These are phyloP conservation scores for Denticeps clupeoides DNA, from an alignment of 2,797 vertebrate species.

Conservation along the genomic window DNA sequence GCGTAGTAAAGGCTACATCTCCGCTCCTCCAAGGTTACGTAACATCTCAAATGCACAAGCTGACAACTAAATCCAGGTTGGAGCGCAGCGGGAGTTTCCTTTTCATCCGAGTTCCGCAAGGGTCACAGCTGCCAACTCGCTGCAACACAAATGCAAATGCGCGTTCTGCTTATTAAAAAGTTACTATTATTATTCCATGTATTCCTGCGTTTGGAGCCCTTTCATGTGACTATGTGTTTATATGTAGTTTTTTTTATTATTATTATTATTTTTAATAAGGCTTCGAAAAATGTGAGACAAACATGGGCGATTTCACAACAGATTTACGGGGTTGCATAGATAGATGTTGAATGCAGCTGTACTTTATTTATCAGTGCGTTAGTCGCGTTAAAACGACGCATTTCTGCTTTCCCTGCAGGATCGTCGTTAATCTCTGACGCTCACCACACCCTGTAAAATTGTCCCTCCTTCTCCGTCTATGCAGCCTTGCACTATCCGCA, in stretches of 20 bases:
- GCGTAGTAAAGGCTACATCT: conserved; percentile 40
- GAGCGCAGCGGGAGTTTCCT: conserved; percentile 68
- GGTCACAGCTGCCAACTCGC: conserved; percentile 80
- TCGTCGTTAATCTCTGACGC: no score
- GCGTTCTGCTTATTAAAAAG: conserved; percentile 35
- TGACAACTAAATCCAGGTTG: conserved; percentile 84
- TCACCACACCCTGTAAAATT: no score
- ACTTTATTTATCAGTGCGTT: no score
- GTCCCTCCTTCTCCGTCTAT: no score
- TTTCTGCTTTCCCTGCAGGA: no score
- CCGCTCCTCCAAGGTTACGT: conserved; percentile 49
- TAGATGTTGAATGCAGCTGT: no score
- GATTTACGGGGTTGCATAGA: no score
- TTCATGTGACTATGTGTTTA: background rate
- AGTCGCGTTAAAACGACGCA: no score
- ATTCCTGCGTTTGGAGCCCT: background rate
- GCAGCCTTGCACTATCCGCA: no score
- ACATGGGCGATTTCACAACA: no score
- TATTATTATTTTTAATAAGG: background rate
- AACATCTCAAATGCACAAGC: conserved; percentile 69
- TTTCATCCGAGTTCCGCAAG: conserved; percentile 82
- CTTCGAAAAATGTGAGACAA: no score
- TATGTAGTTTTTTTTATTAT: background rate
- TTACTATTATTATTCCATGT: conserved; percentile 2
- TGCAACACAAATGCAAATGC: conserved; percentile 74